Evolutionary conservation across 2,888 invertebrate genomes (phyloP), one percentile per base, ranked within the genome.

Genomic region (Drosophila putrida): DNA sequence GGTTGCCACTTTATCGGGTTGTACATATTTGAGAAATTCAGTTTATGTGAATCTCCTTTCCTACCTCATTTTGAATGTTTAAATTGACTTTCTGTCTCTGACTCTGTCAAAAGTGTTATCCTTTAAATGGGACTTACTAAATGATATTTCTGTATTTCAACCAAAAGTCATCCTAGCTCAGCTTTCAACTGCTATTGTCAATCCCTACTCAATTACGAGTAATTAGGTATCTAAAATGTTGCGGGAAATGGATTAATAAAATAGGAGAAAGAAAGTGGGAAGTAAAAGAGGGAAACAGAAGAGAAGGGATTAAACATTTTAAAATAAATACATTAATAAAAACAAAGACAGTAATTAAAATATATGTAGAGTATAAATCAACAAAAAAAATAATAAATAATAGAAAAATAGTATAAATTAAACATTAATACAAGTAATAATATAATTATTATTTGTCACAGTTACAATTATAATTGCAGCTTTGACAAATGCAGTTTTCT

Each of bases 141-240:
- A 10, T 15, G 5, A 31, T 31, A 25, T 15, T 31, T 47, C 15
- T 31, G 11, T 47, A 31, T 10, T n/a, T 3, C 35, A 25, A 31
- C 28, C 46, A 13, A 15, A 10, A 11, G 33, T 8, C 11, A 49
- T 15, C 11, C 20, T 10, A 6, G n/a, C 38, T 28, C 6, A 10
- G 39, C 15, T 39, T 28, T 39, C 28, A 10, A 10, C 13, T 31
- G 28, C 54, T 54, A n/a, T n/a, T n/a, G 54, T 54, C 54, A 54
- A n/a, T 33, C 54, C 54, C 54, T 43, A 54, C 41, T 54, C 54
- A 54, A 54, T 54, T 54, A 33, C 20, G 54, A 54, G 41, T 54
- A 54, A 54, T 54, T 54, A 54, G 20, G 10, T 8, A 31, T n/a
- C 8, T 41, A 6, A 20, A 54, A 33, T 2, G 11, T 15, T 11